These are phyloP conservation scores for Vidua chalybeata DNA, from an alignment of 2,113 vertebrate species.

Conservation along the genomic window DNA sequence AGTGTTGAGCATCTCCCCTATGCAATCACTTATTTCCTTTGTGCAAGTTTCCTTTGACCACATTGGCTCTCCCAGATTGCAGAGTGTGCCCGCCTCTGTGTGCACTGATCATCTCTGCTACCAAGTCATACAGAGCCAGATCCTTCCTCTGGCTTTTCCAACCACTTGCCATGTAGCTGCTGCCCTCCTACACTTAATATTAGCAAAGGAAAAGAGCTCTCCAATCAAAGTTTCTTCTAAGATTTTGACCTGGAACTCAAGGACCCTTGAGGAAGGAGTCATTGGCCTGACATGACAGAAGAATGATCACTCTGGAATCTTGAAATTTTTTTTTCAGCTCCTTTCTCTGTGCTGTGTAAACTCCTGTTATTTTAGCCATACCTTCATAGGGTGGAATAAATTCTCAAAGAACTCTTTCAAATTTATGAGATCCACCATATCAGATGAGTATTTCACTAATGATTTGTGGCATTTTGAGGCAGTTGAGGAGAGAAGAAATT, in stretches of 20 bases:
- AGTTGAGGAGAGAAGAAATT: not conserved
- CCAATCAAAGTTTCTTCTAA: not conserved
- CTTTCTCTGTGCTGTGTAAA: not conserved
- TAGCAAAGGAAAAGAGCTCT: not conserved
- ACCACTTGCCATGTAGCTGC: not conserved
- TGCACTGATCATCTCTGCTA: not conserved
- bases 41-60: not conserved
- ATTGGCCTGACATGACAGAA: not conserved
- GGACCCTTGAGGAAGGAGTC: not conserved
- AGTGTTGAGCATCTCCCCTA: not conserved
- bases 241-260: not conserved
- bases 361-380: not conserved
- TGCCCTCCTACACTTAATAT: not conserved
- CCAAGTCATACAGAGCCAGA: not conserved
- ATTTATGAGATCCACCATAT: not conserved
- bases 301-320: not conserved
- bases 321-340: not conserved
- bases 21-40: not conserved
- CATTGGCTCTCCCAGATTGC: not conserved
- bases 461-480: not conserved
- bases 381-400: not conserved
- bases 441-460: not conserved
- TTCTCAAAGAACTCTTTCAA: not conserved
- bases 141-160: not conserved
- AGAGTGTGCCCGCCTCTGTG: rapidly evolving